phyloP scores from a whole-genome alignment of 1,140 invertebrate genomes.

The Maniola jurtina region DNA sequence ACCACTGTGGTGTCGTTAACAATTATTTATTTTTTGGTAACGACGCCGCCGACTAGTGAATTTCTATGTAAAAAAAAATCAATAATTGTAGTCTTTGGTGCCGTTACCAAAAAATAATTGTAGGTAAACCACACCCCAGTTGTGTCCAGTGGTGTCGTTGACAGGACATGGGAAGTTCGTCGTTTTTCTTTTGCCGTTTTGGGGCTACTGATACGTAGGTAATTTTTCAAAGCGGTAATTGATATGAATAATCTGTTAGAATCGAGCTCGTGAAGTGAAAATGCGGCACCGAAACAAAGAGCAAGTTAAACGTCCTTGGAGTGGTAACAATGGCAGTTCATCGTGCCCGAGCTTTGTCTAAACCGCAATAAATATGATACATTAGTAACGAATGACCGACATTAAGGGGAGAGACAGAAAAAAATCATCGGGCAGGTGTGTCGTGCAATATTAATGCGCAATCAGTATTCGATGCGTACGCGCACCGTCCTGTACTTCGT shows the following conservation, averaged over 20 bases:
- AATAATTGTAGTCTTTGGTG: too few species aligned
- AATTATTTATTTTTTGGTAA: too few species aligned
- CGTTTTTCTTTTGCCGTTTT: conserved; percentile 11
- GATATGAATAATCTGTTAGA: conserved; percentile 16
- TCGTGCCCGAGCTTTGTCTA: conserved; percentile 52
- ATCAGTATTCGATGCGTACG: conserved; percentile 73
- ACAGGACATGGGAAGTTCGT: neutral
- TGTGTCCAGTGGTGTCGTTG: too few species aligned
- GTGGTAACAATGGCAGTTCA: conserved; percentile 55
- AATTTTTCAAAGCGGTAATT: neutral
- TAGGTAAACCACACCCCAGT: too few species aligned
- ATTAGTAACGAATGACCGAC: conserved; percentile 75
- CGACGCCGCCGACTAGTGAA: too few species aligned
- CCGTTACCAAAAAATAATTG: too few species aligned
- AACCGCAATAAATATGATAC: conserved; percentile 73
- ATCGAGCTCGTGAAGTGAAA: conserved; percentile 20
- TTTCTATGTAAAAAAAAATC: too few species aligned
- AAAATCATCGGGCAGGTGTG: conserved; percentile 75
- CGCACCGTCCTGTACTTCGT: conserved; percentile 75
- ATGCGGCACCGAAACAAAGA: conserved; percentile 40
- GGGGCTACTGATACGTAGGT: neutral
- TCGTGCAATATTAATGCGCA: conserved; percentile 75
- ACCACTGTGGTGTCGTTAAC: too few species aligned
- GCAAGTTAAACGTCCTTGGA: conserved; percentile 54
- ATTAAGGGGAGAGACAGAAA: conserved; percentile 75